These are phyloP conservation scores for Clepsis dumicolana DNA, from an alignment of 2,888 invertebrate species.

Conservation along the genomic window DNA sequence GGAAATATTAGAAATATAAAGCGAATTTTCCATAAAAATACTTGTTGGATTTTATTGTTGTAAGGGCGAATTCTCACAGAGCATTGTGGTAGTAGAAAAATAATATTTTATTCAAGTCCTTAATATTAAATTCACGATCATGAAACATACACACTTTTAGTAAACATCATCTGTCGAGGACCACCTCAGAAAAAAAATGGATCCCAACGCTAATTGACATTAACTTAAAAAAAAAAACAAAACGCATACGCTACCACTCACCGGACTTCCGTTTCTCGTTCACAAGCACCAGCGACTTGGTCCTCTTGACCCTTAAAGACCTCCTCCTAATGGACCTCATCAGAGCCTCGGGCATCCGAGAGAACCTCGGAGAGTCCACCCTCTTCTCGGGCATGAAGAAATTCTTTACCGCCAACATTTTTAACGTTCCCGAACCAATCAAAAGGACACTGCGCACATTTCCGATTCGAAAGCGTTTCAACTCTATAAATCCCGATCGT, in stretches of 20 bases:
- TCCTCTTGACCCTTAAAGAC: constrained; percentile 90
- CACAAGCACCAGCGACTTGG: constrained; percentile 90
- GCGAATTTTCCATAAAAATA: too few relatives aligned
- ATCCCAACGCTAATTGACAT: background rate
- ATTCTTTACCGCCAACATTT: constrained; percentile 91
- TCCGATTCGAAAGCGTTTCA: too few relatives aligned
- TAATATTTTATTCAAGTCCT: too few relatives aligned
- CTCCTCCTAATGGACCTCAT: constrained; percentile 90
- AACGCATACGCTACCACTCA: constrained; percentile 86
- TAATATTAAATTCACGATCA: too few relatives aligned
- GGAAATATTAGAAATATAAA: too few relatives aligned
- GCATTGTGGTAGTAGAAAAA: too few relatives aligned
- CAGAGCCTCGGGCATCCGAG: constrained; percentile 90
- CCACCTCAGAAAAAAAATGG: too few relatives aligned
- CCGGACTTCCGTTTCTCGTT: constrained; percentile 93
- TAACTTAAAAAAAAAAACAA: constrained; percentile 42
- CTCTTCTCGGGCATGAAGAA: constrained; percentile 89
- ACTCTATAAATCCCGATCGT: background rate
- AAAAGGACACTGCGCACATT: background rate
- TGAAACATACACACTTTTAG: too few relatives aligned
- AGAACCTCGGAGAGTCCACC: constrained; percentile 86
- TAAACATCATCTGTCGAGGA: too few relatives aligned
- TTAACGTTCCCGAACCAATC: constrained; percentile 49
- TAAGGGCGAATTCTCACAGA: too few relatives aligned
- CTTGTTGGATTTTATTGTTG: too few relatives aligned